Conservation (phyloP, 1,140 invertebrate genomes). For the Drosophila parvula region DNA sequence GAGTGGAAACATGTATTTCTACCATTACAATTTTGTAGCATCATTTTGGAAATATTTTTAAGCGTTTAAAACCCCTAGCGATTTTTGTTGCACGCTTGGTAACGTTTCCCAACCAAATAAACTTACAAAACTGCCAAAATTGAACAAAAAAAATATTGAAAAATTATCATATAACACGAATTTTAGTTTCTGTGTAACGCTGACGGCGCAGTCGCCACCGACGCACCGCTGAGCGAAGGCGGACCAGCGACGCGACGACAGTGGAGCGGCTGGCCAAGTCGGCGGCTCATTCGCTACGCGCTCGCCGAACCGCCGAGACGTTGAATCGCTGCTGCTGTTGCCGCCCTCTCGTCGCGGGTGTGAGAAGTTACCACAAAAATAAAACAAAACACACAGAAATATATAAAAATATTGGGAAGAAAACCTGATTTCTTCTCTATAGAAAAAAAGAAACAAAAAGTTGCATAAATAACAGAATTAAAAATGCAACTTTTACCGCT, state of each 20-base stretch:
- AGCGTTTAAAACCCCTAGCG: too few relatives aligned
- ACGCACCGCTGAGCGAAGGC: conserved; percentile 31
- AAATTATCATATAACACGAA: too few relatives aligned
- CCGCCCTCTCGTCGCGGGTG: conserved; percentile 50
- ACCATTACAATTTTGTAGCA: too few relatives aligned
- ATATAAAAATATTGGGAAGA: conserved; percentile 31
- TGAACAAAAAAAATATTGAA: too few relatives aligned
- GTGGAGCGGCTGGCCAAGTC: conserved; percentile 44
- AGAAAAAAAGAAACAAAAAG: conserved; percentile 9
- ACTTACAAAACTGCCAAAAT: too few relatives aligned
- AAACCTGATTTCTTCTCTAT: conserved; percentile 44
- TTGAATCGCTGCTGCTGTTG: conserved; percentile 52
- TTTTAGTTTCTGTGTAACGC: neutral
- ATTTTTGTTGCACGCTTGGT: too few relatives aligned
- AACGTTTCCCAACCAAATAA: too few relatives aligned
- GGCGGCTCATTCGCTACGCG: conserved; percentile 67
- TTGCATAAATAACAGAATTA: conserved; percentile 33
- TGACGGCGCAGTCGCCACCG: conserved; percentile 20
- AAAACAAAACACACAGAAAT: conserved; percentile 24
- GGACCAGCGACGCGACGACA: conserved; percentile 26
- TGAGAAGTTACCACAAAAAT: conserved; percentile 23
- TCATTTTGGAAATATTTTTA: too few relatives aligned
- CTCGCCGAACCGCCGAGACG: conserved; percentile 70
- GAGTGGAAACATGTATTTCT: too few relatives aligned
- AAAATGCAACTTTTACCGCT: conserved; percentile 6